These are phyloP conservation scores for Heterocephalus glaber DNA, from an alignment of 2,113 vertebrate species.

Conservation along the genomic window DNA sequence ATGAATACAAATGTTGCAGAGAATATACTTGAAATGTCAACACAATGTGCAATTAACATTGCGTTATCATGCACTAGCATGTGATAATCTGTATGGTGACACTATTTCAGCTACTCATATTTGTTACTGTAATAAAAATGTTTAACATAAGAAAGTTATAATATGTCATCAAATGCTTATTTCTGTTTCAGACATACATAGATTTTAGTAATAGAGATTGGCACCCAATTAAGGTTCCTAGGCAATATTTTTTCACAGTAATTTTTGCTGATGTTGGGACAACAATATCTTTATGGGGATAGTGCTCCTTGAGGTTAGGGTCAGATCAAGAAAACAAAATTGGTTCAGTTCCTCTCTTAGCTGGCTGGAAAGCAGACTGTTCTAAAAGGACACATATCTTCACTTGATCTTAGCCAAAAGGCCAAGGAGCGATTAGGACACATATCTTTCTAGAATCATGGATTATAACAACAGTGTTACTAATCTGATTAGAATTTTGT, in stretches of 20 bases:
- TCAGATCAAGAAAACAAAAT: conserved; percentile 68
- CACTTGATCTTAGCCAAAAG: no score
- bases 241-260: conserved; percentile 72
- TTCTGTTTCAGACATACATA: conserved; percentile 52
- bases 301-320: conserved; percentile 65
- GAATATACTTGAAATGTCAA: conserved; percentile 76
- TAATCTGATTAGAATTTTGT: conserved; percentile 45
- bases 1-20: conserved; percentile 75
- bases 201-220: conserved; percentile 35
- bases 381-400: conserved; percentile 42
- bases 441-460: conserved; percentile 8
- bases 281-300: neutral
- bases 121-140: conserved; percentile 74
- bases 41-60: conserved; percentile 67
- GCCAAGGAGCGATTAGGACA: no score
- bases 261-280: conserved; percentile 57
- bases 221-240: conserved; percentile 65
- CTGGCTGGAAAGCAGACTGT: conserved; percentile 40
- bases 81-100: conserved; percentile 61
- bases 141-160: conserved; percentile 68
- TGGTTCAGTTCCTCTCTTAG: conserved; percentile 38
- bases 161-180: conserved; percentile 69
- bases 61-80: conserved; percentile 64
- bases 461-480: neutral
- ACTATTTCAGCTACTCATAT: conserved; percentile 76